phyloP scores from a whole-genome alignment of 2,888 invertebrate genomes.

The Seira sanloemensis region DNA sequence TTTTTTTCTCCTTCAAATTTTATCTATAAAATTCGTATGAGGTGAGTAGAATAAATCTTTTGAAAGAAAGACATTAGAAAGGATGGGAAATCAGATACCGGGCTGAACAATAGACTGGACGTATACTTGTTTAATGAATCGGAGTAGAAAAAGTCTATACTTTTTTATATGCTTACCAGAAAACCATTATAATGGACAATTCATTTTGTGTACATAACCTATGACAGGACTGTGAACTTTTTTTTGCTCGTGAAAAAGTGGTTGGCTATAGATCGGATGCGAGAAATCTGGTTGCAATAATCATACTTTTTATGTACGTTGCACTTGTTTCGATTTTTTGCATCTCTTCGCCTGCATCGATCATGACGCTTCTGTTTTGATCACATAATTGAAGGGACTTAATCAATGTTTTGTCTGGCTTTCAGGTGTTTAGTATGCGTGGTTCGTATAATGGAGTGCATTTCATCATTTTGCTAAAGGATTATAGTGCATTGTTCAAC shows the following conservation, averaged over 20 bases:
- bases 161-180: no score
- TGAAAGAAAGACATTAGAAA: neutral
- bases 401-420: neutral
- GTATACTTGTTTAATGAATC: neutral
- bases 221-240: neutral
- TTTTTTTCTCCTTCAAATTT: neutral
- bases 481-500: neutral
- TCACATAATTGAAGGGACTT: neutral
- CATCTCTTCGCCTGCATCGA: neutral
- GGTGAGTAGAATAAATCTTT: no score
- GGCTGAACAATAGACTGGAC: neutral
- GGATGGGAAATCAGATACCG: neutral
- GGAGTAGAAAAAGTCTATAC: neutral
- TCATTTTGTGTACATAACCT: neutral
- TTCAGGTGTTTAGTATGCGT: neutral
- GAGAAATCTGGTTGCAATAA: neutral
- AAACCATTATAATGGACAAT: no score
- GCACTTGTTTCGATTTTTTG: neutral
- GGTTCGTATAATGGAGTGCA: neutral
- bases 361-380: neutral
- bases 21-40: neutral
- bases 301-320: neutral
- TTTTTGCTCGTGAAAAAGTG: neutral
- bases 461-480: neutral
- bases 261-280: neutral